phyloP scores from a whole-genome alignment of 2,113 vertebrate genomes.

The Lampris incognitus region DNA sequence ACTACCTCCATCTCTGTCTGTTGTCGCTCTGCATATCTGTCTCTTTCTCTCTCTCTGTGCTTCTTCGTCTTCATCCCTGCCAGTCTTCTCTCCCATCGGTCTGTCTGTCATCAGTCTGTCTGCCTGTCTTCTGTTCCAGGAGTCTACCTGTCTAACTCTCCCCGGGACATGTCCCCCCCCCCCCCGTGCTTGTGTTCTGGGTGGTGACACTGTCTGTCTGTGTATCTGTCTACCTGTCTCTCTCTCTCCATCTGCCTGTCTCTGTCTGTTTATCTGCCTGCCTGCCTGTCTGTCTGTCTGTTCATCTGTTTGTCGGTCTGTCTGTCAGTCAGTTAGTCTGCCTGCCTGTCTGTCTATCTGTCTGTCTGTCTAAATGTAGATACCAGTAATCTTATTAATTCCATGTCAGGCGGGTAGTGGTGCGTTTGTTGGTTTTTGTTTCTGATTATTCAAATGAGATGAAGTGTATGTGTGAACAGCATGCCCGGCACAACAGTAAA shows the following conservation, averaged over 20 bases:
- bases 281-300: neutral
- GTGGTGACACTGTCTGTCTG: neutral
- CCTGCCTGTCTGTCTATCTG: constrained; percentile 2
- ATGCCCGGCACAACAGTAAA: too few species aligned
- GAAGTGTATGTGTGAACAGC: too few species aligned
- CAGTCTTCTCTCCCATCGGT: too few species aligned
- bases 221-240: neutral
- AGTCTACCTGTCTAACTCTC: neutral
- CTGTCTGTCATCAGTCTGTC: too few species aligned
- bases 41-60: neutral
- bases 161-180: neutral
- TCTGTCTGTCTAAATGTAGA: neutral
- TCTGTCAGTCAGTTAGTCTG: neutral
- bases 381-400: too few species aligned
- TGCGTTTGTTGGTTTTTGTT: too few species aligned
- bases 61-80: constrained; percentile 1
- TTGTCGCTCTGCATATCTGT: constrained; percentile 11
- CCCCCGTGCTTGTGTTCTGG: neutral
- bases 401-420: too few species aligned
- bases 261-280: constrained; percentile 1
- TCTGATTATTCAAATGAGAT: too few species aligned
- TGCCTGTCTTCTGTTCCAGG: too few species aligned
- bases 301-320: neutral
- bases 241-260: constrained; percentile 1
- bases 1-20: constrained; percentile 17